Conservation (phyloP, 2,888 invertebrate genomes). For the Amphipyra tragopoginis region DNA sequence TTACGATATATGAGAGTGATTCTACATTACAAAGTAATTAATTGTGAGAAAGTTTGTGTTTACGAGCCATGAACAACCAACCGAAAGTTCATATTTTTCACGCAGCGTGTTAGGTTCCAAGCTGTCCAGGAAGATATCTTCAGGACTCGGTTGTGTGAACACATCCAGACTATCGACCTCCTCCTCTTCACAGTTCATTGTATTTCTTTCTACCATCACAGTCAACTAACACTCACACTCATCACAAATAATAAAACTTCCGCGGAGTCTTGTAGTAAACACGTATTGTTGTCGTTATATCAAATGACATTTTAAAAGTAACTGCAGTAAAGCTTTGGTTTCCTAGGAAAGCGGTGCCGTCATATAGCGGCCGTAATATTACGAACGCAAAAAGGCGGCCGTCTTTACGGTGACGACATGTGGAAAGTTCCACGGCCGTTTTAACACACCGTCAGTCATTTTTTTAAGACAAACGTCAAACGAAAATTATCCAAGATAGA, state of each 20-base stretch:
- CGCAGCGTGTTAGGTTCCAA: slow-evolving; percentile 78
- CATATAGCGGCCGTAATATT: no score
- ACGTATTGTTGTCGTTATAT: slow-evolving; percentile 63
- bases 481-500: no score
- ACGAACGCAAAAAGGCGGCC: no score
- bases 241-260: slow-evolving; percentile 40
- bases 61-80: slow-evolving; percentile 62
- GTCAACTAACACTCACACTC: slow-evolving; percentile 50
- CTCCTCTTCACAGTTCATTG: slow-evolving; percentile 78
- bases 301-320: slow-evolving; percentile 75
- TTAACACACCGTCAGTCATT: no score
- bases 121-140: slow-evolving; percentile 82
- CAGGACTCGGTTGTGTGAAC: slow-evolving; percentile 68
- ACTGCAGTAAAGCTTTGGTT: no score
- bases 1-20: slow-evolving; percentile 21
- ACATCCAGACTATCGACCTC: slow-evolving; percentile 84
- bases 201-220: slow-evolving; percentile 81
- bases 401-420: no score
- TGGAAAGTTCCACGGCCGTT: no score
- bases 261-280: slow-evolving; percentile 35
- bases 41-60: slow-evolving; percentile 46
- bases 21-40: slow-evolving; percentile 42
- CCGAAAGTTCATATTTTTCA: slow-evolving; percentile 75
- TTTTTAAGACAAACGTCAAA: no score
- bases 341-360: no score